Evolutionary conservation across 2,797 vertebrate species (phyloP).

Genomic region (Erethizon dorsatum): DNA sequence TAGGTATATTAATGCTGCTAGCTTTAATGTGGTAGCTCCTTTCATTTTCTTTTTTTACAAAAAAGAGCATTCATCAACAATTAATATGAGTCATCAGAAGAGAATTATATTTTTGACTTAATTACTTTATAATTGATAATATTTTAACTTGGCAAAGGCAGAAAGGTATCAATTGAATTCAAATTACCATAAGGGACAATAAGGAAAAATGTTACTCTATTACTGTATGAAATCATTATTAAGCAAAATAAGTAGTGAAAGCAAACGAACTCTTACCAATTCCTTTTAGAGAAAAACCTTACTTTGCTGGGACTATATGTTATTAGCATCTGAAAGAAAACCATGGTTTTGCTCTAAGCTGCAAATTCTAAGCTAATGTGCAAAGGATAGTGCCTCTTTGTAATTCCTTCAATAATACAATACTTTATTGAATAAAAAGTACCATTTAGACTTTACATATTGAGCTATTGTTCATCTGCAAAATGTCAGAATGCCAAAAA

Average conservation of each 20-base stretch:
- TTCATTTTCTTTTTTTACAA: slow-evolving; percentile 40
- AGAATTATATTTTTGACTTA: slow-evolving; percentile 5
- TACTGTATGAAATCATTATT: slow-evolving; percentile 69
- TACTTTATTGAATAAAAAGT: slow-evolving; percentile 85
- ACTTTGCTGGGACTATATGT: slow-evolving; percentile 60
- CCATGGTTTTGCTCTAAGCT: slow-evolving; percentile 86
- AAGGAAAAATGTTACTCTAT: slow-evolving; percentile 35
- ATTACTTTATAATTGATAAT: slow-evolving; percentile 58
- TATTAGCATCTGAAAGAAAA: slow-evolving; percentile 88
- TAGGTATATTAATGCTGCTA: background rate
- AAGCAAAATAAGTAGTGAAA: slow-evolving; percentile 78
- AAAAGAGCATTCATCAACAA: background rate
- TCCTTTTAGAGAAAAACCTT: slow-evolving; percentile 76
- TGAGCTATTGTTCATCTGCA: slow-evolving; percentile 86
- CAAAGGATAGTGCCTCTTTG: slow-evolving; percentile 87
- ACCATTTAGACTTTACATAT: slow-evolving; percentile 87
- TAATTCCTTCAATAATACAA: slow-evolving; percentile 84
- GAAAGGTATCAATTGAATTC: slow-evolving; percentile 30
- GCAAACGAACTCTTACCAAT: slow-evolving; percentile 71
- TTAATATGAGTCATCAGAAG: slow-evolving; percentile 40
- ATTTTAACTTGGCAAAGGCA: slow-evolving; percentile 56
- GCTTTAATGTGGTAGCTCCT: background rate
- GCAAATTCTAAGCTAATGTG: slow-evolving; percentile 87
- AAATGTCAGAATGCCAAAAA: slow-evolving; percentile 85
- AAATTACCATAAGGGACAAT: slow-evolving; percentile 65